These are phyloP conservation scores for Neotragus pygmaeus DNA, from an alignment of 2,113 vertebrate species.

Conservation along the genomic window DNA sequence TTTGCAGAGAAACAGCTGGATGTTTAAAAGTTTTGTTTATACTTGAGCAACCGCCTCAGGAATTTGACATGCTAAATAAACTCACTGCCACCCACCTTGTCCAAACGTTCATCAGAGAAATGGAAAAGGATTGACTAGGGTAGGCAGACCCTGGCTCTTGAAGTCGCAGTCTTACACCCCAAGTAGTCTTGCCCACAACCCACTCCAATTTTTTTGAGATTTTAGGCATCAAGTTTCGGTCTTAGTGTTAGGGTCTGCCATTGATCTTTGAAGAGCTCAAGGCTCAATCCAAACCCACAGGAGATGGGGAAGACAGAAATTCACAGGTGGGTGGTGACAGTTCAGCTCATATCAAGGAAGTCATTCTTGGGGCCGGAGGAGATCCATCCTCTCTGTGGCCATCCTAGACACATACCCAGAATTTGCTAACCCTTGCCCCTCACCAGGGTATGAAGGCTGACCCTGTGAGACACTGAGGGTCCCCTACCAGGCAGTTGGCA, in stretches of 20 bases:
- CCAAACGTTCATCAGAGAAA: background rate
- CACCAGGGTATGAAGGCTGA: background rate
- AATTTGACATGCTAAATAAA: conserved; percentile 28
- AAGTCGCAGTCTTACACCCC: background rate
- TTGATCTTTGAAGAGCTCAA: background rate
- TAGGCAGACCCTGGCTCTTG: background rate
- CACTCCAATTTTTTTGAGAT: background rate
- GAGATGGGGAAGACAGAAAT: background rate
- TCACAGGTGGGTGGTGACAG: background rate
- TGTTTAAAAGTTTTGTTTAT: conserved; percentile 53
- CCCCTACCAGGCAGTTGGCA: background rate
- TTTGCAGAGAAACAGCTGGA: conserved; percentile 37
- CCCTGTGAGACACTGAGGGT: background rate
- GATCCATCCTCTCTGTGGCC: background rate
- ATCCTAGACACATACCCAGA: background rate
- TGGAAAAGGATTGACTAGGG: background rate
- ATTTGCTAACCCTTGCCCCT: background rate
- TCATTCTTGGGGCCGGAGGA: no score
- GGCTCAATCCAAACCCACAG: background rate
- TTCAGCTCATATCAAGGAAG: background rate
- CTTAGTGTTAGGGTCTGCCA: background rate
- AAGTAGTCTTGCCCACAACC: background rate
- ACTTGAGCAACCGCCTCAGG: background rate
- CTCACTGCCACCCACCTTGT: background rate
- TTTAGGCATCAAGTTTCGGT: background rate